These are phyloP conservation scores for Athene cunicularia DNA, from an alignment of 2,113 vertebrate genomes.

Conservation along the genomic window DNA sequence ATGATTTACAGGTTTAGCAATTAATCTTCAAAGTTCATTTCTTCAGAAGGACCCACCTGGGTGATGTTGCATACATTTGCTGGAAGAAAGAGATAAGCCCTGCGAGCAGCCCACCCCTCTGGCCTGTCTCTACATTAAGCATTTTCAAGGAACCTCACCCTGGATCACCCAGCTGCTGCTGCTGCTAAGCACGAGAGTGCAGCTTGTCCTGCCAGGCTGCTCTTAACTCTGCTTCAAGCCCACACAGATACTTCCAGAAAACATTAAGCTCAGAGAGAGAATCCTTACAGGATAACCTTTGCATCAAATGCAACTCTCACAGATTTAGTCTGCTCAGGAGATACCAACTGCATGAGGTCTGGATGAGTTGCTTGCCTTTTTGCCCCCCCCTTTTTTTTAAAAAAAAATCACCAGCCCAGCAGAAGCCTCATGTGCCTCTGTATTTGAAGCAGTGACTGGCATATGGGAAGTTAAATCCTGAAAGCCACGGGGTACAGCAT, in stretches of 20 bases:
- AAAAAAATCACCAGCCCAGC: not conserved
- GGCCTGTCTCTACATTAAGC: not conserved
- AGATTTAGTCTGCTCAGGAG: not conserved
- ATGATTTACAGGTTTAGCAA: not conserved
- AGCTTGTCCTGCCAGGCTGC: not conserved
- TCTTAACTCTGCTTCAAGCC: not conserved
- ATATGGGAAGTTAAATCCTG: not conserved
- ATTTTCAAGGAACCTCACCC: not conserved
- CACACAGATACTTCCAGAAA: not conserved
- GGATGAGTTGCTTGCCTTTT: not conserved
- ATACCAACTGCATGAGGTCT: not conserved
- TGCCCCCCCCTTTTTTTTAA: no score
- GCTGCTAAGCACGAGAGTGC: accelerated
- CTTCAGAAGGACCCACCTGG: not conserved
- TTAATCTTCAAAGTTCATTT: not conserved
- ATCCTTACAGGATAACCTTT: not conserved
- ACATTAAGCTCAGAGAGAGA: not conserved
- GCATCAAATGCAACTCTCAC: not conserved
- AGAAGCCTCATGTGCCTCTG: not conserved
- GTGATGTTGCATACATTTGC: not conserved
- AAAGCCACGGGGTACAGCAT: not conserved
- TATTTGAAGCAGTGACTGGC: not conserved
- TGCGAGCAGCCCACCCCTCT: not conserved
- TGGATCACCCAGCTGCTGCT: not conserved
- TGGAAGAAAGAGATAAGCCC: not conserved